Evolutionary conservation across 2,113 vertebrate species (phyloP).

Genomic region (Excalfactoria chinensis): DNA sequence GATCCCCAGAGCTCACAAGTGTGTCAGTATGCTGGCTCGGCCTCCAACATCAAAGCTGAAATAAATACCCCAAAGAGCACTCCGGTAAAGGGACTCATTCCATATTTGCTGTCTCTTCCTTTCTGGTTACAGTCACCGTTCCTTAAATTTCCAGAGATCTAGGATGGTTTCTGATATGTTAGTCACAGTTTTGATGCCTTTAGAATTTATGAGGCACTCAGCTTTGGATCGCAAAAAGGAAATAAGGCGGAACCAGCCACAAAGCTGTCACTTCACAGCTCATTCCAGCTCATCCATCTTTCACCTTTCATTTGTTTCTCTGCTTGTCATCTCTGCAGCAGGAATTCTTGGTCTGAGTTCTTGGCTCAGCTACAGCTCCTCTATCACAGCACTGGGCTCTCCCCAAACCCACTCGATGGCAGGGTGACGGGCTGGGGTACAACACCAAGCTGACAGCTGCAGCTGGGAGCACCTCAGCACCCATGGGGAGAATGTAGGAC

Average conservation of each 20-base stretch:
- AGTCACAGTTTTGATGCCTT: not conserved
- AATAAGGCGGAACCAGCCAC: not conserved
- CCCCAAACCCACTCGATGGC: not conserved
- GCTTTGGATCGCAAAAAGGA: not conserved
- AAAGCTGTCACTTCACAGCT: conserved; percentile 31
- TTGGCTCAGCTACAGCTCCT: not conserved
- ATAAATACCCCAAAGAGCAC: not conserved
- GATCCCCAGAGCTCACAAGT: not conserved
- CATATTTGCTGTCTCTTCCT: not conserved
- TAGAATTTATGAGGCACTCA: conserved; percentile 4
- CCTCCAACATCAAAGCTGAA: not conserved
- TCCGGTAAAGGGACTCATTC: not conserved
- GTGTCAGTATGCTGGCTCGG: not conserved
- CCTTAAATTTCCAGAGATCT: not conserved
- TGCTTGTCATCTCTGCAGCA: not conserved
- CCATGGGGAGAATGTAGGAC: fast-evolving
- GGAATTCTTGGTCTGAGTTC: not conserved
- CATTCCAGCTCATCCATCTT: conserved; percentile 6
- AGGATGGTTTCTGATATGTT: not conserved
- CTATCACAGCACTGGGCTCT: not conserved
- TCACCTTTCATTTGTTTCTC: conserved; percentile 20
- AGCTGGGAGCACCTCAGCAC: not conserved
- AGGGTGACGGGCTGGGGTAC: not conserved
- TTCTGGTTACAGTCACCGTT: not conserved
- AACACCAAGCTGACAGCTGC: not conserved